Percentiles rank a stretch among this genome's conserved stretches.
phyloP scores from a whole-genome alignment of 2,888 invertebrate genomes.

The Carabus problematicus region DNA sequence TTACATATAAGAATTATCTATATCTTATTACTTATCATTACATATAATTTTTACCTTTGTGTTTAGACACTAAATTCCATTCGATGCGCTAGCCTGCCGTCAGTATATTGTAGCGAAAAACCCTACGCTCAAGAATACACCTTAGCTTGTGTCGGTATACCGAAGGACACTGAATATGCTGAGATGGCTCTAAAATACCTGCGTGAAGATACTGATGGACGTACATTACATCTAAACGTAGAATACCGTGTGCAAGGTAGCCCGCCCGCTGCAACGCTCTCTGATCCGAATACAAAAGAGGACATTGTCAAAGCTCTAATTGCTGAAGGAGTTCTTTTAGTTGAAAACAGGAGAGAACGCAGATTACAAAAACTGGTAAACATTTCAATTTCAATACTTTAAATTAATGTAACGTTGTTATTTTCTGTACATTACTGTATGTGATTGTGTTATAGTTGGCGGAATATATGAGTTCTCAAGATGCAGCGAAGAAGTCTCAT shows the following conservation, averaged over 20 bases:
- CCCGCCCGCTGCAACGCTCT: constrained; percentile 66
- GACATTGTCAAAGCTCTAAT: constrained; percentile 82
- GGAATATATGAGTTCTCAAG: constrained; percentile 86
- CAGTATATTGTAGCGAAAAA: constrained; percentile 74
- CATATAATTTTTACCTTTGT: not conserved
- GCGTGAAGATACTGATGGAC: constrained; percentile 70
- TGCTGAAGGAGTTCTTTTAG: constrained; percentile 83
- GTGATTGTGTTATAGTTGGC: constrained; percentile 62
- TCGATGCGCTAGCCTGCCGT: constrained; percentile 83
- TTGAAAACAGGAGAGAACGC: constrained; percentile 81
- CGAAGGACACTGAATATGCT: constrained; percentile 86
- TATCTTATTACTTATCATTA: no score
- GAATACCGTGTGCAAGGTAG: constrained; percentile 72
- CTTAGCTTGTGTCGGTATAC: constrained; percentile 84
- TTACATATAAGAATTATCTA: no score
- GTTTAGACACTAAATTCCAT: constrained; percentile 63
- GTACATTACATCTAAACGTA: constrained; percentile 81
- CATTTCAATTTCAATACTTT: not conserved
- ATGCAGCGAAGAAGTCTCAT: constrained; percentile 84
- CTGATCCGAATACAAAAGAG: constrained; percentile 67
- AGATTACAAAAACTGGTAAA: constrained; percentile 77
- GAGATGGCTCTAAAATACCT: constrained; percentile 69
- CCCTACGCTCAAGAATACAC: constrained; percentile 87
- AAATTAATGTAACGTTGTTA: no score
- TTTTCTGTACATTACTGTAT: constrained; percentile 11